Evolutionary conservation across 2,888 invertebrate genomes (phyloP), one percentile per base, ranked within the genome.

Genomic region (Limnephilus auricula): DNA sequence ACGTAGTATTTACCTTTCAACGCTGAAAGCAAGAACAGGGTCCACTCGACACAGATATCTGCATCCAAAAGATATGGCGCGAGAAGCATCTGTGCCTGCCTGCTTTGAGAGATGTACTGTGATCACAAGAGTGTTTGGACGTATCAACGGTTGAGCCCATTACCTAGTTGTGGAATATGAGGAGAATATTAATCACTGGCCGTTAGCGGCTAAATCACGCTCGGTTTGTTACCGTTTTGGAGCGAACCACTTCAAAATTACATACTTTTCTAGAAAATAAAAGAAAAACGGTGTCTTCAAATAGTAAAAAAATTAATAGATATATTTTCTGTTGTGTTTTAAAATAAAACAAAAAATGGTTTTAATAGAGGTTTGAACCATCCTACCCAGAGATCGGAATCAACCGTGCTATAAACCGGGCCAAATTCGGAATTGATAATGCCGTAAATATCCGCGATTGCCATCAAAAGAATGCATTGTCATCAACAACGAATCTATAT

Each of bases 41-140:
- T 65, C n/a, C 65, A 65, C 65, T 65, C n/a, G 65, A n/a, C 65
- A 65, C 65, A 65, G 65, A 65, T 65, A n/a, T 65, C 65, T 65
- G 65, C 65, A 65, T 65, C 65, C 65, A 25, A 65, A n/a, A 65
- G 25, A n/a, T 6, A 25, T 40, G 65, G 65, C 65, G 65, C 65
- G 25, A 65, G 65, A 65, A 9, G 25, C 65, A 65, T 65, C 65
- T 65, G 25, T n/a, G 25, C 25, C 65, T 65, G 65, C 25, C 65
- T 65, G 25, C 25, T 65, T n/a, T 25, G 25, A 65, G 25, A 65
- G 25, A 25, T 25, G 5, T 65, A 25, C 9, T n/a, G n/a, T 4
- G 65, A 65, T 65, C 65, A 25, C 25, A 9, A 25, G 65, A 65
- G 25, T 65, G 25, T 65, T 65, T 65, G 65, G 65, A 65, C 65